A percentile compares a stretch with the other conserved stretches of the same genome.
phyloP scores from a whole-genome alignment of 2,888 invertebrate genomes.

The Euzetes globulus region DNA sequence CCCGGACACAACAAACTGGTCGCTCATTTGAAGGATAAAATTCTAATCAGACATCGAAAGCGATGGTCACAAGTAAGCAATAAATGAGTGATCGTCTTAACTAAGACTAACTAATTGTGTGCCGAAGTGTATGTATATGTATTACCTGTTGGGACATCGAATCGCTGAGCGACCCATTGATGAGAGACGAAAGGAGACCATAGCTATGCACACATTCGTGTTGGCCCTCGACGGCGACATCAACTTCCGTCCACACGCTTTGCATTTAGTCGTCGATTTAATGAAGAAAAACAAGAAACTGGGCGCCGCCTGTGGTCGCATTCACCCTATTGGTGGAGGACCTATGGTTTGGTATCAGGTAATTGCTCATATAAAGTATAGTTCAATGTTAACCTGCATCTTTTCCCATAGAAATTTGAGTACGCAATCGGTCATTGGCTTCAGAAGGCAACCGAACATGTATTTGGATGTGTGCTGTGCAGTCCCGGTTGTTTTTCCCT shows the following conservation, averaged over 20 bases:
- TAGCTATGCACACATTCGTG: constrained; percentile 61
- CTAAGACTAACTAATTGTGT: neutral
- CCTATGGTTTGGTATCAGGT: constrained; percentile 71
- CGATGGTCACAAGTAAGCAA: constrained; percentile 76
- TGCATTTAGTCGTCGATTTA: constrained; percentile 67
- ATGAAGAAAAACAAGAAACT: constrained; percentile 72
- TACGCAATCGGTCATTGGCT: constrained; percentile 89
- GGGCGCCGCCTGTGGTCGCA: constrained; percentile 80
- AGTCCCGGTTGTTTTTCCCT: constrained; percentile 87
- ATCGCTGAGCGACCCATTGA: constrained; percentile 56
- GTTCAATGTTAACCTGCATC: neutral
- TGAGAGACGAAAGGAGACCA: constrained; percentile 23
- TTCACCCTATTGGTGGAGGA: constrained; percentile 76
- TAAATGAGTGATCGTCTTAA: neutral
- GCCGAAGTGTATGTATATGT: constrained; percentile 71
- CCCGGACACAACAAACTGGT: constrained; percentile 77
- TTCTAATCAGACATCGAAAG: constrained; percentile 77
- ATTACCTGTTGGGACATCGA: constrained; percentile 69
- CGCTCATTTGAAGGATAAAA: constrained; percentile 80
- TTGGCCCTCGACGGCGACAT: constrained; percentile 81
- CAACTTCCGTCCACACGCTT: constrained; percentile 73
- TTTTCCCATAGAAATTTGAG: constrained; percentile 62
- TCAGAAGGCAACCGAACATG: constrained; percentile 83
- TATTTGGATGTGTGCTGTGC: constrained; percentile 80
- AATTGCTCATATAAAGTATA: neutral